phyloP scores from a whole-genome alignment of 2,888 invertebrate genomes.

The Cybosia mesomella region DNA sequence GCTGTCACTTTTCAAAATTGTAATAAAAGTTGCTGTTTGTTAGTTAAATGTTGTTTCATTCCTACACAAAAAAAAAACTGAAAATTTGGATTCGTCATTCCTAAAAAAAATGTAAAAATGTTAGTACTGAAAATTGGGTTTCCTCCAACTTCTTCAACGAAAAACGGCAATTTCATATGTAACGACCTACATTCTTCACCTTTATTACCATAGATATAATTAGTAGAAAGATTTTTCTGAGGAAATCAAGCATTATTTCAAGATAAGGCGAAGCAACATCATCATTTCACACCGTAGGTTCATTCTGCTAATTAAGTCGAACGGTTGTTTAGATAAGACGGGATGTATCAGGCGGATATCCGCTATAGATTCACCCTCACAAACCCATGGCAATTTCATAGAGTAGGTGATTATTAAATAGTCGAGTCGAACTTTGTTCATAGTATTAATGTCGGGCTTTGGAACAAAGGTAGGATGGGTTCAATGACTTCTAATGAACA shows the following conservation, averaged over 20 bases:
- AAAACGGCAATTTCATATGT: too few species aligned
- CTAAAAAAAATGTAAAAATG: too few species aligned
- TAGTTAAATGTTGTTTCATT: too few species aligned
- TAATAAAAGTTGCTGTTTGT: too few species aligned
- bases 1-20: too few species aligned
- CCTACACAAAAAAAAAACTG: too few species aligned
- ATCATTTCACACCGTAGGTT: slow-evolving; percentile 5
- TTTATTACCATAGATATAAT: neutral
- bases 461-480: neutral
- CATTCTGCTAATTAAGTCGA: slow-evolving; percentile 9
- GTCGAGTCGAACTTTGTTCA: neutral
- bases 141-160: too few species aligned
- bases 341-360: neutral
- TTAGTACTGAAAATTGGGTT: too few species aligned
- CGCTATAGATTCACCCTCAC: neutral
- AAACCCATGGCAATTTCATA: neutral
- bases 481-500: neutral
- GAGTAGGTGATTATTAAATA: neutral
- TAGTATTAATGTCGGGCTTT: neutral
- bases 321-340: neutral
- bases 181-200: neutral
- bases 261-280: neutral
- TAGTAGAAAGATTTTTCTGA: too few species aligned
- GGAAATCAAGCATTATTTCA: too few species aligned
- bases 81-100: too few species aligned